These are phyloP conservation scores for Macrotrachela quadricornifera DNA, from an alignment of 1,140 invertebrate species.

Conservation along the genomic window DNA sequence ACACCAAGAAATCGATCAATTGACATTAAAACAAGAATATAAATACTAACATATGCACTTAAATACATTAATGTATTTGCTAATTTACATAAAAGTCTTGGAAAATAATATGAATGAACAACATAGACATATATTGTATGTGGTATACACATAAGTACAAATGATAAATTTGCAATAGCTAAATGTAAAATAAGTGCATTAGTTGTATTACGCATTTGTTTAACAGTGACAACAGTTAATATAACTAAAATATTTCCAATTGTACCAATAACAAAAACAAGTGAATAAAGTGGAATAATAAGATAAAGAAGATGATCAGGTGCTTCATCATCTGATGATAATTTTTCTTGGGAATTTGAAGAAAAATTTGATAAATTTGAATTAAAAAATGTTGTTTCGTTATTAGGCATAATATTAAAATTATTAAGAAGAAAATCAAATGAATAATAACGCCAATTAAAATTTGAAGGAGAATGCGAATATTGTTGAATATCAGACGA, in stretches of 20 bases:
- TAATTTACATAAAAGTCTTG: background rate
- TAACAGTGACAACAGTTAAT: slow-evolving; percentile 57
- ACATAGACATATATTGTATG: slow-evolving; percentile 28
- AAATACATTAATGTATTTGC: slow-evolving; percentile 33
- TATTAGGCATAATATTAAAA: too few species aligned
- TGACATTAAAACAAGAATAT: slow-evolving; percentile 81
- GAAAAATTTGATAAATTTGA: too few species aligned
- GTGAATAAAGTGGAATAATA: too few species aligned
- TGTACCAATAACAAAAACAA: slow-evolving; percentile 47
- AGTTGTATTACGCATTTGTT: slow-evolving; percentile 72
- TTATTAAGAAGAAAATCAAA: too few species aligned
- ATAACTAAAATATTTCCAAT: slow-evolving; percentile 67
- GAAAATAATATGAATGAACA: background rate
- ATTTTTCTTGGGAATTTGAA: too few species aligned
- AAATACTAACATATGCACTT: slow-evolving; percentile 73
- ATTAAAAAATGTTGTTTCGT: too few species aligned
- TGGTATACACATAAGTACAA: slow-evolving; percentile 83
- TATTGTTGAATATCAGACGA: too few species aligned
- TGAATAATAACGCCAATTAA: too few species aligned
- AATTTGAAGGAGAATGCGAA: too few species aligned
- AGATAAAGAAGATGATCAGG: too few species aligned
- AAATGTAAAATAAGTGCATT: slow-evolving; percentile 68
- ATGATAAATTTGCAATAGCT: slow-evolving; percentile 64
- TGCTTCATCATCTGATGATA: too few species aligned
- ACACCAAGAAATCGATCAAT: slow-evolving; percentile 79